phyloP scores from a whole-genome alignment of 2,113 vertebrate species.

The Sceloporus undulatus region DNA sequence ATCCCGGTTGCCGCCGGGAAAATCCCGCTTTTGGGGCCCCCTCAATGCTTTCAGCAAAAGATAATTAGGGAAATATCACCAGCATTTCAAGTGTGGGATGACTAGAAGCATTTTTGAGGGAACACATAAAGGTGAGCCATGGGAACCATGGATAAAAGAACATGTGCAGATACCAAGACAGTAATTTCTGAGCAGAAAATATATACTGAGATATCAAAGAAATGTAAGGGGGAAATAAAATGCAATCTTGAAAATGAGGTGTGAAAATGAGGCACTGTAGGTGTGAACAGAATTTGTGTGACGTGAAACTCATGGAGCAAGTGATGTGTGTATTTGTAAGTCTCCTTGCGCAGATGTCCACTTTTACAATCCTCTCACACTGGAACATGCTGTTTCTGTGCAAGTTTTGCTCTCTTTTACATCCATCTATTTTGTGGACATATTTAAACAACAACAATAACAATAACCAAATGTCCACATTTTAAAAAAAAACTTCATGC shows the following conservation, averaged over 20 bases:
- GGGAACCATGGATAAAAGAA: conserved; percentile 9
- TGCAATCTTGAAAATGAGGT: conserved; percentile 3
- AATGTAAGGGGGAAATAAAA: neutral
- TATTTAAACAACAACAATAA: too few relatives aligned
- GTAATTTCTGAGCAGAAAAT: conserved; percentile 40
- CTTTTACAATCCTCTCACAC: too few relatives aligned
- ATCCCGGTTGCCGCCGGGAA: too few relatives aligned
- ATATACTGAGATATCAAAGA: conserved; percentile 5
- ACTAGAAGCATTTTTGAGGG: conserved; percentile 27
- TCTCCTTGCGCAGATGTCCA: too few relatives aligned
- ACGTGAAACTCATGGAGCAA: neutral
- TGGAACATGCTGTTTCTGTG: too few relatives aligned
- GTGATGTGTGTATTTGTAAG: too few relatives aligned
- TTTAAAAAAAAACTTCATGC: too few relatives aligned
- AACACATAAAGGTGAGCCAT: conserved; percentile 35
- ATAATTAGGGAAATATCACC: neutral
- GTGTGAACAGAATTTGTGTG: neutral
- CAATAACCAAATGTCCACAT: too few relatives aligned
- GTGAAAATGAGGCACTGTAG: neutral
- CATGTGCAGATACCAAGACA: neutral
- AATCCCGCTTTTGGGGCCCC: too few relatives aligned
- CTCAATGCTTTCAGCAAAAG: neutral
- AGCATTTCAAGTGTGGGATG: conserved; percentile 24
- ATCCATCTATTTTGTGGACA: too few relatives aligned
- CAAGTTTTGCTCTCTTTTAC: too few relatives aligned